These are phyloP conservation scores for Oryzias dopingdopingensis DNA, from an alignment of 2,797 vertebrate species.

Conservation along the genomic window DNA sequence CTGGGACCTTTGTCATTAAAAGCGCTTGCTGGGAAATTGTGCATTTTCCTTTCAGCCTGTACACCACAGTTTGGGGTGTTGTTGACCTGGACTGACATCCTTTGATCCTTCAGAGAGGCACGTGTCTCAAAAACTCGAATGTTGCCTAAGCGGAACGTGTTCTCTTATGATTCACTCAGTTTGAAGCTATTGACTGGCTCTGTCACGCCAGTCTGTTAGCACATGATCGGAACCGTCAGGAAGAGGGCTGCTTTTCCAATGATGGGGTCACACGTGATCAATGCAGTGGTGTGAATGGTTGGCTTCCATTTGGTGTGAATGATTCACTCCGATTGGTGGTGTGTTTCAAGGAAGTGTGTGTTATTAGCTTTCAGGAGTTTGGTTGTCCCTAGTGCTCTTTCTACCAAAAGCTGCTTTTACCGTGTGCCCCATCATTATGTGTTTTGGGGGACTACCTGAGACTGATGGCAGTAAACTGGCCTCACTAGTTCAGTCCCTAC, in stretches of 20 bases:
- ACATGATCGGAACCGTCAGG: slow-evolving; percentile 59
- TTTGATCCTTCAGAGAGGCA: slow-evolving; percentile 40
- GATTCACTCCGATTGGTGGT: slow-evolving; percentile 12
- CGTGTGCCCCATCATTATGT: slow-evolving; percentile 39
- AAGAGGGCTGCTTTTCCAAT: slow-evolving; percentile 51
- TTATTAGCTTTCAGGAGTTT: slow-evolving; percentile 23
- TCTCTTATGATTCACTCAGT: slow-evolving; percentile 36
- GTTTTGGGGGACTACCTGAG: slow-evolving; percentile 34
- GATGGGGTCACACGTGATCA: slow-evolving; percentile 51
- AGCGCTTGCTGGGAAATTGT: slow-evolving; percentile 60
- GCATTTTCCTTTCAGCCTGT: slow-evolving; percentile 60
- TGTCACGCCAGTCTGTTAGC: slow-evolving; percentile 53
- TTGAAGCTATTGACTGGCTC: slow-evolving; percentile 49
- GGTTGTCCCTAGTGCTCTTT: slow-evolving; percentile 61
- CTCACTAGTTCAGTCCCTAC: slow-evolving; percentile 33
- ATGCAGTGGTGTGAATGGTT: slow-evolving; percentile 28
- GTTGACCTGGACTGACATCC: slow-evolving; percentile 32
- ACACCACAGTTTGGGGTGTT: slow-evolving; percentile 56
- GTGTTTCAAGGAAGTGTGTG: slow-evolving; percentile 20
- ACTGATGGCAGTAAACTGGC: slow-evolving; percentile 46
- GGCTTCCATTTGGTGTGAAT: slow-evolving; percentile 10
- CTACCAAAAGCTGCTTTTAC: slow-evolving; percentile 75
- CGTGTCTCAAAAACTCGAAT: slow-evolving; percentile 60
- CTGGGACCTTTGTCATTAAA: slow-evolving; percentile 58
- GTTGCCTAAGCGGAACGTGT: slow-evolving; percentile 53